Evolutionary conservation across 2,888 invertebrate species (phyloP), one percentile per base, ranked within the genome.

Genomic region (Gastrophysa polygoni): DNA sequence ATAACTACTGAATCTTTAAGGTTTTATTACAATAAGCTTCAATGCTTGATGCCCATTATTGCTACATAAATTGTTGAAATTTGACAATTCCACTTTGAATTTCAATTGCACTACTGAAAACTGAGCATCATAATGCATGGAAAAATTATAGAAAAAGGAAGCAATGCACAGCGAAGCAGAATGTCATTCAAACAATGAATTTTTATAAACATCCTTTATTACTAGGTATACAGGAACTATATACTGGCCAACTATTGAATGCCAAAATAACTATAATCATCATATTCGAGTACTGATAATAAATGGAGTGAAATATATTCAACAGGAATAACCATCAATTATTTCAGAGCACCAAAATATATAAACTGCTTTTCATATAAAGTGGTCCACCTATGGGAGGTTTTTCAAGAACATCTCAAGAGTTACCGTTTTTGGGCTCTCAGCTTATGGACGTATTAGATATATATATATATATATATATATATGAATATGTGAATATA

Each of bases 221-320:
- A 57, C 47, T 50, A 57, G 38, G 48, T 61, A 61, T 64, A 64
- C 64, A 64, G 59, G 59, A 59, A 59, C 57, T 57, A 61, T 50
- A 63, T 56, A 63, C 62, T 63, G 59, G 62, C 59, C 62, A 54
- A 59, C 3, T 24, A 24, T 7, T 5, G 7, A 5, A 43, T 18
- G 17, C 43, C 10, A 20, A 28, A 43, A 16, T 51, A 46, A n/a
- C 17, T 38, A 14, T 24, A 51, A 57, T 38, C 32, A 24, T 24
- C 24, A 24, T 5, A 24, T 24, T 24, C 24, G 3, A 24, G 3
- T 5, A 24, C 24, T 24, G 24, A 24, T 7, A 7, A 24, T 24
- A 24, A n/a, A n/a, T n/a, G n/a, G n/a, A n/a, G n/a, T n/a, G n/a
- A n/a, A n/a, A n/a, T n/a, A n/a, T n/a, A n/a, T n/a, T 14, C 38